A percentile compares a stretch with the other conserved stretches of the same genome.
Evolutionary conservation across 2,113 vertebrate species (phyloP).

Genomic region (Asarcornis scutulata): DNA sequence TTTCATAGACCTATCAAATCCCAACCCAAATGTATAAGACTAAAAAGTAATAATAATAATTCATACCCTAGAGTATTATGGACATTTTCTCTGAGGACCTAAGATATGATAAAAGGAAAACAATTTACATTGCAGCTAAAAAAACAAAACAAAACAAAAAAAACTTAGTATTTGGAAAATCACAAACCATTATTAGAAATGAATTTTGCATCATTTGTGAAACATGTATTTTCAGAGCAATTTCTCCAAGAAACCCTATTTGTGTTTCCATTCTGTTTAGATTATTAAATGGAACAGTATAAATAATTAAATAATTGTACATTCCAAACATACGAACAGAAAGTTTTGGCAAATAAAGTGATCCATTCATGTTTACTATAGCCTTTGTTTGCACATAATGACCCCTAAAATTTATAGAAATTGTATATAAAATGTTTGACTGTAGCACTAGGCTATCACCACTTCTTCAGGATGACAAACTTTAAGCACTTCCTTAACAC

Average conservation of each 20-base stretch:
- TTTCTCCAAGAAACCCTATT: background rate
- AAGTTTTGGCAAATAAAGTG: background rate
- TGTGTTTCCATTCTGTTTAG: background rate
- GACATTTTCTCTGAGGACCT: background rate
- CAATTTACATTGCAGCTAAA: fast-evolving
- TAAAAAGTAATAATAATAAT: background rate
- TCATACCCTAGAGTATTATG: background rate
- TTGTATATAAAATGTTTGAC: background rate
- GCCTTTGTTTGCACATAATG: background rate
- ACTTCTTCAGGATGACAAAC: background rate
- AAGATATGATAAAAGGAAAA: background rate
- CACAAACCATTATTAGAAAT: background rate
- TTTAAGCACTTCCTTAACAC: background rate
- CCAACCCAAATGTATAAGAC: background rate
- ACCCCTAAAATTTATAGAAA: background rate
- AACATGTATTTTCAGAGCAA: background rate
- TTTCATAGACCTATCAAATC: background rate
- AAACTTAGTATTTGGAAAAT: background rate
- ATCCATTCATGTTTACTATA: background rate
- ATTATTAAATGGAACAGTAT: background rate
- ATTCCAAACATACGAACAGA: background rate
- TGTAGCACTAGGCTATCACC: background rate
- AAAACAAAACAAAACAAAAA: background rate
- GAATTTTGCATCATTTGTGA: background rate
- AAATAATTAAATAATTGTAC: conserved; percentile 1